These are phyloP conservation scores for Cephalotes varians DNA, from an alignment of 2,888 invertebrate genomes.

Conservation along the genomic window DNA sequence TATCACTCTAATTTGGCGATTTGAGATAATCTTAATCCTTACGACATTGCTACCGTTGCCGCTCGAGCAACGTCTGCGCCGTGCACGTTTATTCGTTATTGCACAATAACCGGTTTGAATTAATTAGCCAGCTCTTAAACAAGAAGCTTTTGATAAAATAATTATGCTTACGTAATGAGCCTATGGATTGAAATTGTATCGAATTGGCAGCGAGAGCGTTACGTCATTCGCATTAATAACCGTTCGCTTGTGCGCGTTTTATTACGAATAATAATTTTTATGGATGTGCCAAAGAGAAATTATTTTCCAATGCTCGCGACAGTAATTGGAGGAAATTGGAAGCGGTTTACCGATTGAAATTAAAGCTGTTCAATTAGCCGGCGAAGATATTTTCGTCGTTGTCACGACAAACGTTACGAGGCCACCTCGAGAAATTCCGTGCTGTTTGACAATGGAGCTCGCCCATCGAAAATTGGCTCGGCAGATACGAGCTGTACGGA, in stretches of 20 bases:
- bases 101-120: background rate
- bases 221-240: background rate
- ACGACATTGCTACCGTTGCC: background rate
- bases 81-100: background rate
- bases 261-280: background rate
- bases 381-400: background rate
- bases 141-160: slow-evolving; percentile 1
- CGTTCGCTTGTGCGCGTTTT: background rate
- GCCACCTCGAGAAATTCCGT: background rate
- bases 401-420: background rate
- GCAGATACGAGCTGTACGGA: slow-evolving; percentile 34
- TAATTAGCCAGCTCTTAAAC: background rate
- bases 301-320: background rate
- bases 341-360: background rate
- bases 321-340: background rate
- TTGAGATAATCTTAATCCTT: background rate
- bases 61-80: background rate
- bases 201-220: background rate
- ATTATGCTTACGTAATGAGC: slow-evolving; percentile 6
- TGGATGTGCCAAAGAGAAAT: background rate
- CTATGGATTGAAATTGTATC: background rate
- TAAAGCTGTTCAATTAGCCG: background rate
- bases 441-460: background rate
- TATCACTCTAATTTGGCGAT: slow-evolving; percentile 6
- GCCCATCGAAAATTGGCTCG: slow-evolving; percentile 48